Percentiles rank a stretch among this genome's conserved stretches.
Conservation (phyloP, 2,797 vertebrate species). For the Megaceryle alcyon region DNA sequence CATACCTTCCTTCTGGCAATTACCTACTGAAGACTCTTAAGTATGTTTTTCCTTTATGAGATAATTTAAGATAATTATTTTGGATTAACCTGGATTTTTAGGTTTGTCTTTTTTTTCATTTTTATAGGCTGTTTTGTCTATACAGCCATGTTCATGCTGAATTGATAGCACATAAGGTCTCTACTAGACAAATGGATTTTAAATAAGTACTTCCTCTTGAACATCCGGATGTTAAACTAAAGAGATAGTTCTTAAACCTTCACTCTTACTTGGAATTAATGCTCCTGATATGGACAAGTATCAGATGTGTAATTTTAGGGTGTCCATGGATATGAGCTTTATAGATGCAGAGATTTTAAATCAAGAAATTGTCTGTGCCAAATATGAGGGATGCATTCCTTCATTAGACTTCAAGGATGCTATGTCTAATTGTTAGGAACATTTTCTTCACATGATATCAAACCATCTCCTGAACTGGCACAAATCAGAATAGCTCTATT, state of each 20-base stretch:
- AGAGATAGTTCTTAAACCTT: background rate
- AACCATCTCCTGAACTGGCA: background rate
- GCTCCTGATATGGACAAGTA: background rate
- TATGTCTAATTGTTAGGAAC: background rate
- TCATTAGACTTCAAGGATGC: background rate
- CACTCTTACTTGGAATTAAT: background rate
- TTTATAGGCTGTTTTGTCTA: background rate
- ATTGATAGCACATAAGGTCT: background rate
- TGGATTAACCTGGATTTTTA: background rate
- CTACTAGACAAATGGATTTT: background rate
- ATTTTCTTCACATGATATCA: background rate
- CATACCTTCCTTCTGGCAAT: background rate
- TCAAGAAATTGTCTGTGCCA: background rate
- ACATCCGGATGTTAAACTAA: background rate
- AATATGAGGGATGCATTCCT: background rate
- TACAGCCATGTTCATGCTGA: background rate
- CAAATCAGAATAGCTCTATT: background rate
- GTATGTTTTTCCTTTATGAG: background rate
- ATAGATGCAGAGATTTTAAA: background rate
- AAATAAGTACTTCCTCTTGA: background rate
- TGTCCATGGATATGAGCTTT: background rate
- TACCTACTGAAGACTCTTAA: background rate
- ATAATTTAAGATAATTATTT: background rate
- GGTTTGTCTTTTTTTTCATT: background rate
- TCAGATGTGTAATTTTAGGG: background rate